Base-by-base conservation (phyloP, 2,888 invertebrate genomes). In the Agriopis marginaria region DNA sequence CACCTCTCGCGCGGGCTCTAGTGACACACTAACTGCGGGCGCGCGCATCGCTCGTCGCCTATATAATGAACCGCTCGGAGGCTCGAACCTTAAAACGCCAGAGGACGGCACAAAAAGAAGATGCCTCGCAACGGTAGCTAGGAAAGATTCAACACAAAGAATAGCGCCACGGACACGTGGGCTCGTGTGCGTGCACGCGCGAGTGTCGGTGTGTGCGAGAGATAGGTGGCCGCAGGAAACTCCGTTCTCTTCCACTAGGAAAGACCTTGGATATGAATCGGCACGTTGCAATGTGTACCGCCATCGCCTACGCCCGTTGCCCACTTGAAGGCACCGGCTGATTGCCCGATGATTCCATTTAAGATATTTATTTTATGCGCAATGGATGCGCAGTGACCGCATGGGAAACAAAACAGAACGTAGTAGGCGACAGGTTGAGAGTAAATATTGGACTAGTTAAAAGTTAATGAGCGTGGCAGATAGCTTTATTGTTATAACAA, bases 211-310 rank as follows among this genome's bases (percentile, higher is more conserved):
- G 92, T 91, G 92, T 87, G 87, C 89, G 86, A 89, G 92, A 92
- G 93, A 93, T 91, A 93, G 93, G 92, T 90, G 90, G 91, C 84
- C 93, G 93, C 94, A 94, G 94, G 94, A 94, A 94, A 94, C 94
- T 90, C 94, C 94, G 93, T 94, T 94, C 94, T 94, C 94, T 94
- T 94, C 93, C 94, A 94, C 93, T 90, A 94, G 94, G 94, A 94
- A 94, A 94, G 94, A 93, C 94, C 94, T 94, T 94, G 94, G 94
- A 88, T 91, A 89, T 88, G 90, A 93, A 92, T 92, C 91, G 91
- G 91, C 92, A 92, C 92, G 92, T 92, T 93, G 93, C 93, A 93
- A 92, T 91, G 92, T 90, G 88, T 92, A 92, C 91, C 90, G 90
- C 91, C 89, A 89, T 92, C 92, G 93, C 93, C 93, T 92, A 93